Evolutionary conservation across 2,888 invertebrate genomes (phyloP).

Genomic region (Pegoplata infirma): DNA sequence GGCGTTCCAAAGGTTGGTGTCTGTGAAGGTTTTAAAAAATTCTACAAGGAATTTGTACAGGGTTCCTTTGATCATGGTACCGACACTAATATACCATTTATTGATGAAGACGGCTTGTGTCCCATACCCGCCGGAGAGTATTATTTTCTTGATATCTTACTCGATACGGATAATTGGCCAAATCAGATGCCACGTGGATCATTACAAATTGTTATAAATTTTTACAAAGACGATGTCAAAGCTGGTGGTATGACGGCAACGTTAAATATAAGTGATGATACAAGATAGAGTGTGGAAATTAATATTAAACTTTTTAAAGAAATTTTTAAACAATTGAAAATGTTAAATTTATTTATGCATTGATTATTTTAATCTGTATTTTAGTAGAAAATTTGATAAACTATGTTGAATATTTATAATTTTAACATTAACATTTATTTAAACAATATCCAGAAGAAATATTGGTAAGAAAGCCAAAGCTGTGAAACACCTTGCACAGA

Average conservation of each 20-base stretch:
- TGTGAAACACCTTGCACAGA: too few relatives aligned
- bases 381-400: too few relatives aligned
- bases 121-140: constrained; percentile 71
- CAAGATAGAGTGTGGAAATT: constrained; percentile 18
- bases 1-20: constrained; percentile 70
- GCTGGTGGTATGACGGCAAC: constrained; percentile 68
- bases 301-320: too few relatives aligned
- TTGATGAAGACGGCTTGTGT: constrained; percentile 68
- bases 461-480: too few relatives aligned
- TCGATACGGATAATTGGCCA: constrained; percentile 71
- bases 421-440: too few relatives aligned
- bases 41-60: constrained; percentile 70
- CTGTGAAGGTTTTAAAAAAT: constrained; percentile 72
- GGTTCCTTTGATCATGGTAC: constrained; percentile 68
- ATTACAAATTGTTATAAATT: constrained; percentile 69
- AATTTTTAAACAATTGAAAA: too few relatives aligned
- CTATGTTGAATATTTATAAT: too few relatives aligned
- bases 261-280: constrained; percentile 68
- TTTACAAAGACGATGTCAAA: constrained; percentile 66
- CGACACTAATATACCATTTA: constrained; percentile 69
- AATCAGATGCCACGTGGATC: constrained; percentile 71
- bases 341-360: too few relatives aligned
- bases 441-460: too few relatives aligned
- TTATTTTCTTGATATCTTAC: constrained; percentile 66
- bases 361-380: too few relatives aligned